Conservation (phyloP, 1,140 invertebrate genomes). For the Chrysomallon squamiferum region DNA sequence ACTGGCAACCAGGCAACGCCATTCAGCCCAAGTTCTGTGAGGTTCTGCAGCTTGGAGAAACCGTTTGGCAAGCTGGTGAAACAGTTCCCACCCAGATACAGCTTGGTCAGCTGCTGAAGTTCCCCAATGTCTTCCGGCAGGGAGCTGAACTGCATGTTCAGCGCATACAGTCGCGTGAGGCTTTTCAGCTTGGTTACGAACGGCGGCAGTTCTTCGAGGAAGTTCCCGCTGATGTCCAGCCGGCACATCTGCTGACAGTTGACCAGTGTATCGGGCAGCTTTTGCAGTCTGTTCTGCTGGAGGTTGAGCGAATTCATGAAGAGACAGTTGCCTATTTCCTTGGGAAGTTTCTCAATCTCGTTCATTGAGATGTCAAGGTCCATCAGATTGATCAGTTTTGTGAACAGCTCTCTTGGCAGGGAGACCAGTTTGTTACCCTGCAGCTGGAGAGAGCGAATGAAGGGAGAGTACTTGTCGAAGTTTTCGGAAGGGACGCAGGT, state of each 20-base stretch:
- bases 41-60: slow-evolving; percentile 39
- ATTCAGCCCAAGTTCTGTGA: slow-evolving; percentile 46
- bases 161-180: slow-evolving; percentile 31
- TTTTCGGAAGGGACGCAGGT: not conserved
- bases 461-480: slow-evolving; percentile 14
- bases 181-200: slow-evolving; percentile 32
- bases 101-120: slow-evolving; percentile 25
- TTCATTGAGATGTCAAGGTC: slow-evolving; percentile 34
- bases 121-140: slow-evolving; percentile 48
- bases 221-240: slow-evolving; percentile 41
- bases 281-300: slow-evolving; percentile 31
- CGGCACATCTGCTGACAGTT: slow-evolving; percentile 22
- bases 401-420: slow-evolving; percentile 28
- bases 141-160: slow-evolving; percentile 30
- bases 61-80: slow-evolving; percentile 41
- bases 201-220: slow-evolving; percentile 24
- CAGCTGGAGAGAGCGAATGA: slow-evolving; percentile 27
- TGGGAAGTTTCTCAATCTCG: slow-evolving; percentile 33
- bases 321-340: slow-evolving; percentile 36
- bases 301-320: slow-evolving; percentile 29
- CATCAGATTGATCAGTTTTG: slow-evolving; percentile 27
- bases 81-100: slow-evolving; percentile 45
- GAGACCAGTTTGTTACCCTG: slow-evolving; percentile 16
- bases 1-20: slow-evolving; percentile 35
- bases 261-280: slow-evolving; percentile 33